Percentiles rank a stretch among this genome's conserved stretches.
Evolutionary conservation across 2,797 vertebrate species (phyloP).

Genomic region (Aplochiton taeniatus): DNA sequence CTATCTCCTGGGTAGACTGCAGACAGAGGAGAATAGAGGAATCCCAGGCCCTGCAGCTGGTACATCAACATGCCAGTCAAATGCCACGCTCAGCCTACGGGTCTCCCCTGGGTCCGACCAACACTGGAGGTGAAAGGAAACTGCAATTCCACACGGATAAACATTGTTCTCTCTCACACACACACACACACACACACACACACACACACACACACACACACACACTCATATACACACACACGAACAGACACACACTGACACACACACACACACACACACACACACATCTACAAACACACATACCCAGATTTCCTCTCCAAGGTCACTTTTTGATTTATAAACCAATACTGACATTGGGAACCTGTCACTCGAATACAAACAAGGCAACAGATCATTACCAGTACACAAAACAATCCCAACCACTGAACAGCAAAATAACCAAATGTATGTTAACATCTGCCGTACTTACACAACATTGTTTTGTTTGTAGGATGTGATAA

Average conservation of each 20-base stretch:
- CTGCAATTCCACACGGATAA: neutral
- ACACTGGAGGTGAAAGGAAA: slow-evolving; percentile 21
- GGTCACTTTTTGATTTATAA: slow-evolving; percentile 42
- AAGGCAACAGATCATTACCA: slow-evolving; percentile 23
- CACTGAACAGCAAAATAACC: slow-evolving; percentile 39
- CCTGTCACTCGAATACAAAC: slow-evolving; percentile 29
- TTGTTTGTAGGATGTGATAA: too few species aligned
- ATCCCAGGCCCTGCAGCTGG: slow-evolving; percentile 2
- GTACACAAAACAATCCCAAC: slow-evolving; percentile 29
- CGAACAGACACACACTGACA: neutral
- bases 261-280: neutral
- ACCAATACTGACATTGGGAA: slow-evolving; percentile 4
- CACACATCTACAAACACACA: neutral
- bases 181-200: neutral
- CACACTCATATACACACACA: neutral
- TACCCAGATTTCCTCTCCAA: slow-evolving; percentile 9
- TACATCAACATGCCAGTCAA: slow-evolving; percentile 45
- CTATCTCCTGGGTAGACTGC: neutral
- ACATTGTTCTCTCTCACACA: neutral
- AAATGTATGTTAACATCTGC: neutral
- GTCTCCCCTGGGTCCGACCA: slow-evolving; percentile 29
- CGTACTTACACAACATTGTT: too few species aligned
- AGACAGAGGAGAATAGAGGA: slow-evolving; percentile 15
- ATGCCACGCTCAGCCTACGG: slow-evolving; percentile 23
- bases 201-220: neutral